Conservation (phyloP, 2,113 vertebrate species). For the Solenodon paradoxus region DNA sequence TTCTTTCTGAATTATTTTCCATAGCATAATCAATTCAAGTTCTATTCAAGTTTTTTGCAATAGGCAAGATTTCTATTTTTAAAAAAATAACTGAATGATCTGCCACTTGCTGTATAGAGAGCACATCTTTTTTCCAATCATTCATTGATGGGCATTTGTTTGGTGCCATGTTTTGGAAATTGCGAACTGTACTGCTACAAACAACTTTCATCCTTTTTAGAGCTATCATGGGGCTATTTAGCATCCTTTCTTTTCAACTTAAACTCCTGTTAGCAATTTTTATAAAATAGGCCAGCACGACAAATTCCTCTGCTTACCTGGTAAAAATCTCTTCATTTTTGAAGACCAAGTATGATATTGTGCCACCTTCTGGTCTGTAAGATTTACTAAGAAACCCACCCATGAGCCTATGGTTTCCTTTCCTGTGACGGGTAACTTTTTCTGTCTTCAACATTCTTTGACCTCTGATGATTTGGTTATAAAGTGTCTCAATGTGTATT, state of each 20-base stretch:
- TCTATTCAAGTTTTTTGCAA: no score
- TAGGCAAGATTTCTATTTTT: no score
- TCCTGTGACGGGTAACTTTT: background rate
- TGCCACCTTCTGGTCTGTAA: background rate
- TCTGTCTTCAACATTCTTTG: background rate
- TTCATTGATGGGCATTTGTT: no score
- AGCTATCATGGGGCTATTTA: background rate
- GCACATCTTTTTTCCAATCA: no score
- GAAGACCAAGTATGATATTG: background rate
- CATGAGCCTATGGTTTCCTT: background rate
- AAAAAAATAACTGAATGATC: no score
- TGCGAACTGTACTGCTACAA: no score
- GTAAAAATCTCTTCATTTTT: background rate
- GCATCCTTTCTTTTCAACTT: background rate
- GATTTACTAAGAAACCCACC: background rate
- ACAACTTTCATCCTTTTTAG: background rate
- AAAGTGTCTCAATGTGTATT: background rate
- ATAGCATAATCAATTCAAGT: no score
- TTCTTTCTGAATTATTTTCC: no score
- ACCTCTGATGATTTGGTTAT: background rate
- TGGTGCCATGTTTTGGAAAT: no score
- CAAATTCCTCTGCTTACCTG: background rate
- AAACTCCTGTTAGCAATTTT: background rate
- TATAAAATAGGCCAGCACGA: no score
- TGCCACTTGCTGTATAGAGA: no score